Conservation (phyloP, 2,888 invertebrate species). For the Pheosia tremula region DNA sequence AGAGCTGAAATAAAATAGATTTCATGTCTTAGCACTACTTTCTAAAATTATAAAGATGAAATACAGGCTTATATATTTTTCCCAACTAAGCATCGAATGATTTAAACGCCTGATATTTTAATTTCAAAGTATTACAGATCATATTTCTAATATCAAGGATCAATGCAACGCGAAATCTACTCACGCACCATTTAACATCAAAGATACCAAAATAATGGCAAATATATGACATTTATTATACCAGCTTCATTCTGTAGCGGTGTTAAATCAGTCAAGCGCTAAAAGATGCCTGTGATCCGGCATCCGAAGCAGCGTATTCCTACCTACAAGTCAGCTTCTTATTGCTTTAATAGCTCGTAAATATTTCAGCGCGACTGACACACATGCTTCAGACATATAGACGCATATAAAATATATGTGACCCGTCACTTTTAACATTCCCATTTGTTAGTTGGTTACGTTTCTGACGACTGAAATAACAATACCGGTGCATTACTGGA, state of each 20-base stretch:
- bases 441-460: slow-evolving; percentile 74
- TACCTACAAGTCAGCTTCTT: slow-evolving; percentile 55
- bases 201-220: slow-evolving; percentile 48
- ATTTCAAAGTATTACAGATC: not conserved
- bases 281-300: slow-evolving; percentile 59
- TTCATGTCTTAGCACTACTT: no score
- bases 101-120: not conserved
- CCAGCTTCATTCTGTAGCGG: slow-evolving; percentile 56
- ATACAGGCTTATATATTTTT: not conserved
- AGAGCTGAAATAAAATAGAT: not conserved
- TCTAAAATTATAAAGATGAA: no score
- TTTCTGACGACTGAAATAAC: slow-evolving; percentile 81
- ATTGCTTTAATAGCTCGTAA: slow-evolving; percentile 81
- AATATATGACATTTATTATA: slow-evolving; percentile 59
- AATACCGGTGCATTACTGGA: slow-evolving; percentile 61
- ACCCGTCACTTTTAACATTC: slow-evolving; percentile 70
- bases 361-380: slow-evolving; percentile 75
- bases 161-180: slow-evolving; percentile 23
- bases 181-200: slow-evolving; percentile 45
- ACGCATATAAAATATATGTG: slow-evolving; percentile 74
- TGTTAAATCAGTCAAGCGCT: slow-evolving; percentile 75
- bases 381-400: slow-evolving; percentile 78
- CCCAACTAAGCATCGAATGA: not conserved
- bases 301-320: slow-evolving; percentile 37
- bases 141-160: slow-evolving; percentile 25